Evolutionary conservation across 2,113 vertebrate species (phyloP).

Genomic region (Girardinichthys multiradiatus): DNA sequence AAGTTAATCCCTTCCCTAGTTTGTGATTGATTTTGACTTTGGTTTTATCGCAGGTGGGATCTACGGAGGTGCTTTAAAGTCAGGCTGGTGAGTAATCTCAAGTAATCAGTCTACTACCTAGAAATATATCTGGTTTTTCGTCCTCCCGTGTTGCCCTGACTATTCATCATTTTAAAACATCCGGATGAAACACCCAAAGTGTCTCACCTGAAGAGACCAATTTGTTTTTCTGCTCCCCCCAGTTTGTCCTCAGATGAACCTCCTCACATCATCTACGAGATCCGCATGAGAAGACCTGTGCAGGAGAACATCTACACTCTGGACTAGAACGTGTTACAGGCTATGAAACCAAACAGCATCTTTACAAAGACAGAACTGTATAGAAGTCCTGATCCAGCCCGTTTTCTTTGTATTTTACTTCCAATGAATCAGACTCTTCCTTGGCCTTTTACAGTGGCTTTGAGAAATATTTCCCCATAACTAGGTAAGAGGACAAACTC

Average conservation of each 20-base stretch:
- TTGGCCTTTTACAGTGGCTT: no score
- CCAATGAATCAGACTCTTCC: no score
- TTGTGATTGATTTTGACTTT: neutral
- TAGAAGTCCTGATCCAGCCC: slow-evolving; percentile 15
- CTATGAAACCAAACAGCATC: neutral
- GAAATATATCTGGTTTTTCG: neutral
- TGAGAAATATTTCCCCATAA: no score
- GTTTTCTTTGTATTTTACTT: neutral
- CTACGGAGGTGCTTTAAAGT: slow-evolving; percentile 58
- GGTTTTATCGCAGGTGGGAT: slow-evolving; percentile 50
- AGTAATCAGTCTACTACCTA: neutral
- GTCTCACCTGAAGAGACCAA: neutral
- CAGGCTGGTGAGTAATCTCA: slow-evolving; percentile 69
- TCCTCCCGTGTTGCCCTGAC: neutral
- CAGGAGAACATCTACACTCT: slow-evolving; percentile 83
- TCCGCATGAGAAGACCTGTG: slow-evolving; percentile 75
- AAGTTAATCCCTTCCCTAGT: no score
- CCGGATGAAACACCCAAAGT: neutral
- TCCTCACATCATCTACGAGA: slow-evolving; percentile 82
- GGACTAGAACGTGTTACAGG: slow-evolving; percentile 40
- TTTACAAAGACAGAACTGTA: neutral
- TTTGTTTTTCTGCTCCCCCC: neutral
- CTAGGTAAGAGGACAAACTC: no score
- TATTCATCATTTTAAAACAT: neutral
- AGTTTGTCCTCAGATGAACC: slow-evolving; percentile 79